Percentiles rank a stretch among this genome's conserved stretches.
phyloP scores from a whole-genome alignment of 1,140 invertebrate species.

The Brachionus angularis region DNA sequence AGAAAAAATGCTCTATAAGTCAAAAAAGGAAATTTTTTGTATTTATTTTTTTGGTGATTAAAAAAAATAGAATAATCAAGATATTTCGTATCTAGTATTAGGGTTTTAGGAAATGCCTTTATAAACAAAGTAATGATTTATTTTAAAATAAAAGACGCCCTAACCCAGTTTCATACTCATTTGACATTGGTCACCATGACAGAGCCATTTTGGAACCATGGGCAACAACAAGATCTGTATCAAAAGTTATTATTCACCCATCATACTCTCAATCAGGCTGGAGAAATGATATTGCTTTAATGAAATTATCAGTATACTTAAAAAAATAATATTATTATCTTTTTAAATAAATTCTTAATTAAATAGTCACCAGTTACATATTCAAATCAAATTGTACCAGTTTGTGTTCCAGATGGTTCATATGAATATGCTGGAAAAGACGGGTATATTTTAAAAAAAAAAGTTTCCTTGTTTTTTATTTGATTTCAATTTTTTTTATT shows the following conservation, averaged over 20 bases:
- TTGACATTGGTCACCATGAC: conserved; percentile 40
- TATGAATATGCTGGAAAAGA: neutral
- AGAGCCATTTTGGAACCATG: neutral
- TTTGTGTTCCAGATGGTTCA: conserved; percentile 33
- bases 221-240: conserved; percentile 18
- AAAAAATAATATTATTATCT: neutral
- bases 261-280: neutral
- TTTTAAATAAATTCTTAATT: neutral
- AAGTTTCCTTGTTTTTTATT: too few species aligned
- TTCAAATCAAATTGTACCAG: conserved; percentile 25
- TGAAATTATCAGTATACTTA: conserved; percentile 36
- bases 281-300: conserved; percentile 38
- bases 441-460: too few species aligned
- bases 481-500: too few species aligned
- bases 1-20: too few species aligned
- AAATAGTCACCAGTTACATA: conserved; percentile 12
- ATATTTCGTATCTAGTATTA: too few species aligned
- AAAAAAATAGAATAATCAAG: too few species aligned
- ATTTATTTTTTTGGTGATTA: too few species aligned
- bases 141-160: too few species aligned
- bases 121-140: too few species aligned
- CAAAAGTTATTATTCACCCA: conserved; percentile 13
- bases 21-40: too few species aligned
- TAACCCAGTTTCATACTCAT: conserved; percentile 15
- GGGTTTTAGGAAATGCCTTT: too few species aligned